Percentiles rank a stretch among this genome's conserved stretches.
Evolutionary conservation across 2,797 vertebrate species (phyloP).

Genomic region (Apogon hyalosoma): DNA sequence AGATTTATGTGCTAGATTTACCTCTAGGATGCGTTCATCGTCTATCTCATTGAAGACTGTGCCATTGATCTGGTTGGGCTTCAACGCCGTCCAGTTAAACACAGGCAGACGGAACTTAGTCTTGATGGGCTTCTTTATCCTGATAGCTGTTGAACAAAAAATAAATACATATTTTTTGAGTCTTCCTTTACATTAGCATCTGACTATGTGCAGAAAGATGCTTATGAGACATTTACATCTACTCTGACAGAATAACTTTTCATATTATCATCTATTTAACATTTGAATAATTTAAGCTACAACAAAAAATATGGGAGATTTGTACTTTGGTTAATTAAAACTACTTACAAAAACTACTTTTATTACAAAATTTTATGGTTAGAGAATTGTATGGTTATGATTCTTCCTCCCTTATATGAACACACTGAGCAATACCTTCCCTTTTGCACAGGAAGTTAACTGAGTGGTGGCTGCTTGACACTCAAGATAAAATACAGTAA

Average conservation of each 20-base stretch:
- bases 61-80: conserved; percentile 98
- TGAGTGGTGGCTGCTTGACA: neutral
- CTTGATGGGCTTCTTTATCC: conserved; percentile 98
- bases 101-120: conserved; percentile 97
- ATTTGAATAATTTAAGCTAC: too few species aligned
- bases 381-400: too few species aligned
- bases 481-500: neutral
- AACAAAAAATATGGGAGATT: too few species aligned
- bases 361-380: too few species aligned
- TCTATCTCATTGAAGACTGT: conserved; percentile 98
- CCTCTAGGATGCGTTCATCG: conserved; percentile 95
- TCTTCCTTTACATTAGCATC: neutral
- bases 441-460: too few species aligned
- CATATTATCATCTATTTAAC: too few species aligned
- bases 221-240: too few species aligned
- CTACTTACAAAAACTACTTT: too few species aligned
- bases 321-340: too few species aligned
- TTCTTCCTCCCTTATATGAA: too few species aligned
- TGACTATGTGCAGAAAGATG: neutral
- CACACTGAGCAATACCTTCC: too few species aligned
- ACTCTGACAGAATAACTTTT: too few species aligned
- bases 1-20: conserved; percentile 57
- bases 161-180: neutral
- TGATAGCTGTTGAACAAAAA: conserved; percentile 86
- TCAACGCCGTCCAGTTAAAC: conserved; percentile 97